phyloP scores from a whole-genome alignment of 2,797 vertebrate species.

The Malacoctenus gilli region DNA sequence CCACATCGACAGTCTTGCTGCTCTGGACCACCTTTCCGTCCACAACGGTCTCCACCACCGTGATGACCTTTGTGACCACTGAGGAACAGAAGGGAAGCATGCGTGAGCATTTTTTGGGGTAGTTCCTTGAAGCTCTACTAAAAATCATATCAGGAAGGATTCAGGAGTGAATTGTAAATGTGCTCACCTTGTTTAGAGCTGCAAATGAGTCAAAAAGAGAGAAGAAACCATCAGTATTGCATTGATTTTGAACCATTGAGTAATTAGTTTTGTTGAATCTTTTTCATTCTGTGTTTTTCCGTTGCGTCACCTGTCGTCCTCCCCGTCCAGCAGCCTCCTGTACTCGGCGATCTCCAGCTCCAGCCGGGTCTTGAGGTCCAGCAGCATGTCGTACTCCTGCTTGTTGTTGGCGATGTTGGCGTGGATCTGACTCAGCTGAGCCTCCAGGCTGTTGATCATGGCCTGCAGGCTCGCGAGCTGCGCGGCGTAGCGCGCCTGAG shows the following conservation, averaged over 20 bases:
- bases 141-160: too few species aligned
- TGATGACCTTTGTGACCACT: slow-evolving; percentile 77
- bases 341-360: slow-evolving; percentile 93
- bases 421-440: slow-evolving; percentile 84
- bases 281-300: neutral
- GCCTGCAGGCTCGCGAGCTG: slow-evolving; percentile 76
- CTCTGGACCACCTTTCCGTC: slow-evolving; percentile 66
- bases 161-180: neutral
- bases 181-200: slow-evolving; percentile 71
- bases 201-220: slow-evolving; percentile 10
- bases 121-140: neutral
- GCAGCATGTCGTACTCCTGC: slow-evolving; percentile 87
- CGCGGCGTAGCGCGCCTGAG: slow-evolving; percentile 63
- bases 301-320: slow-evolving; percentile 72
- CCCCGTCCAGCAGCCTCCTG: slow-evolving; percentile 90
- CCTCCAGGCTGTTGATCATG: slow-evolving; percentile 84
- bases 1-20: slow-evolving; percentile 64
- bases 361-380: slow-evolving; percentile 90
- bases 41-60: slow-evolving; percentile 73
- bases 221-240: slow-evolving; percentile 29
- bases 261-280: neutral
- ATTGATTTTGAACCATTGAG: neutral
- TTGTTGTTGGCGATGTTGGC: slow-evolving; percentile 82
- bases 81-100: slow-evolving; percentile 16
- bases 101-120: neutral